Percentiles rank a stretch among this genome's conserved stretches.
Conservation (phyloP, 2,113 vertebrate genomes). For the Sylvietta virens region DNA sequence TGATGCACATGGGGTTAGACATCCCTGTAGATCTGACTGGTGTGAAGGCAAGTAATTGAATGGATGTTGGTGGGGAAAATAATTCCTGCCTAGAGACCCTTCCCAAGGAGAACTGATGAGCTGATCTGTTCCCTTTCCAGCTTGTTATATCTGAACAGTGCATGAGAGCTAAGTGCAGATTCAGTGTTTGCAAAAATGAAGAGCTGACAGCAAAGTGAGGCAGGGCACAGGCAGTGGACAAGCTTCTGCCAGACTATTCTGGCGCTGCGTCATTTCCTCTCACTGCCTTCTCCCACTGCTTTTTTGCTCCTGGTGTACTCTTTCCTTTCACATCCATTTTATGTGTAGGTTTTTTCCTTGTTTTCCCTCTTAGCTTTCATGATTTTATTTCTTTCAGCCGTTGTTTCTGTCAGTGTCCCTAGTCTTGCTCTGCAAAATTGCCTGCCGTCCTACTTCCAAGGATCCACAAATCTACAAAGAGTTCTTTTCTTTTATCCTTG, state of each 20-base stretch:
- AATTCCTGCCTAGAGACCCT: slow-evolving; percentile 61
- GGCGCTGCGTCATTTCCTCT: not conserved
- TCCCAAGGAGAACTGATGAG: slow-evolving; percentile 35
- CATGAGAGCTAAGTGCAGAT: slow-evolving; percentile 13
- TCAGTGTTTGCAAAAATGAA: slow-evolving; percentile 10
- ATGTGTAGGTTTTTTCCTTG: not conserved
- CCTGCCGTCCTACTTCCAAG: not conserved
- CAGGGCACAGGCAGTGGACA: not conserved
- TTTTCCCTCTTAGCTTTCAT: not conserved
- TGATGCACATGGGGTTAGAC: slow-evolving; percentile 38
- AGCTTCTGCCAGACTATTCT: not conserved
- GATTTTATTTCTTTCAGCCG: not conserved
- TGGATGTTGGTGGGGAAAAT: slow-evolving; percentile 49
- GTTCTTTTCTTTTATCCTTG: not conserved
- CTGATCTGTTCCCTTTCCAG: slow-evolving; percentile 25
- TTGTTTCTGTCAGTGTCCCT: not conserved
- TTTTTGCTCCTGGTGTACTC: not conserved
- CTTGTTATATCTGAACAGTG: slow-evolving; percentile 17
- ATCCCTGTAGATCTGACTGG: slow-evolving; percentile 54
- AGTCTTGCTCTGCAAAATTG: not conserved
- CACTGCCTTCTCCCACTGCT: not conserved
- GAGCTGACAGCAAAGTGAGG: not conserved
- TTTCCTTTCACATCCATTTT: not conserved
- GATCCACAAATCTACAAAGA: not conserved
- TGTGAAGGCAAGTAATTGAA: slow-evolving; percentile 59